These are phyloP conservation scores for Lochmaea capreae DNA, from an alignment of 2,888 invertebrate species.

Conservation along the genomic window DNA sequence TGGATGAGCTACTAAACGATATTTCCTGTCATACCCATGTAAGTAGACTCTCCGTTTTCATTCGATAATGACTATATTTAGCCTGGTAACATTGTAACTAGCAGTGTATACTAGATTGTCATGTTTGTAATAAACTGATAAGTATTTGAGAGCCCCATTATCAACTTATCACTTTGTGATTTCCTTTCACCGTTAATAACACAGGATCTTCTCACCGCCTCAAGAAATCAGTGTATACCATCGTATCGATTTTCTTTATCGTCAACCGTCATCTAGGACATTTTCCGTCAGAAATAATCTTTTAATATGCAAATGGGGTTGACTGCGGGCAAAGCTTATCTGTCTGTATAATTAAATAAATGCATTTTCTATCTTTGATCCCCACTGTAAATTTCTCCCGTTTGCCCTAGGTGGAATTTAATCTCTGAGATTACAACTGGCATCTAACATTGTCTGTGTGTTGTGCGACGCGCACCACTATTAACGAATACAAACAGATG, in stretches of 20 bases:
- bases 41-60: not conserved
- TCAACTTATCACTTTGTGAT: slow-evolving; percentile 16
- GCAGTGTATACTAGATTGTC: not conserved
- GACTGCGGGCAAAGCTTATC: slow-evolving; percentile 40
- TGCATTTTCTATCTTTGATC: slow-evolving; percentile 47
- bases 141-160: slow-evolving; percentile 1
- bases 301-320: slow-evolving; percentile 45
- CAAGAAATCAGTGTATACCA: slow-evolving; percentile 15
- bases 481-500: slow-evolving; percentile 50
- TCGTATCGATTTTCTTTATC: slow-evolving; percentile 30
- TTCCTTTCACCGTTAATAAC: slow-evolving; percentile 22
- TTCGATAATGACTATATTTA: not conserved
- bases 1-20: too few relatives aligned
- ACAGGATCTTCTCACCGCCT: slow-evolving; percentile 12
- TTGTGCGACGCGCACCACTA: slow-evolving; percentile 48
- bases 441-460: slow-evolving; percentile 31
- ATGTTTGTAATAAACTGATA: slow-evolving; percentile 13
- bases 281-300: slow-evolving; percentile 41
- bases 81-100: not conserved
- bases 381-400: slow-evolving; percentile 24
- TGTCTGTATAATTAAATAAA: slow-evolving; percentile 47
- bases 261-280: slow-evolving; percentile 29
- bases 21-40: not conserved
- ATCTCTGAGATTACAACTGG: slow-evolving; percentile 42
- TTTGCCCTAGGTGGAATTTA: slow-evolving; percentile 40